Percentiles rank a stretch among this genome's conserved stretches.
Conservation (phyloP, 1,140 invertebrate genomes). For the Drosophila grimshawi region DNA sequence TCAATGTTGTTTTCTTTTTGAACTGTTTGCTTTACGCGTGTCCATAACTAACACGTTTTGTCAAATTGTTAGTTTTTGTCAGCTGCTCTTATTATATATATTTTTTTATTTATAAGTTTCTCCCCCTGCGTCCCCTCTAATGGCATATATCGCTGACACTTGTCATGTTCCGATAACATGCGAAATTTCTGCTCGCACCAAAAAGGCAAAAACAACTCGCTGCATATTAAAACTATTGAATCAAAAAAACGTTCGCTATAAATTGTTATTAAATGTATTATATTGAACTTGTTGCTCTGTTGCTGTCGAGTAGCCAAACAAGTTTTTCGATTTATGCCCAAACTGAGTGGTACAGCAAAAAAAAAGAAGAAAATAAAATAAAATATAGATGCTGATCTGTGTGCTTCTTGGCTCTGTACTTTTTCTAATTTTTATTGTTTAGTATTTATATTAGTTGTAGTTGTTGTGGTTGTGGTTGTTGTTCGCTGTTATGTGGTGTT, state of each 20-base stretch:
- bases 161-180: slow-evolving; percentile 78
- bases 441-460: slow-evolving; percentile 29
- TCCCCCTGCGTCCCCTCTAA: slow-evolving; percentile 4
- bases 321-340: slow-evolving; percentile 68
- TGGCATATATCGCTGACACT: slow-evolving; percentile 61
- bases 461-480: slow-evolving; percentile 36
- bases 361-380: slow-evolving; percentile 14
- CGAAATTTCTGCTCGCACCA: slow-evolving; percentile 65
- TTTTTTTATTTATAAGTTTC: slow-evolving; percentile 9
- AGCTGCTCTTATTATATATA: slow-evolving; percentile 28
- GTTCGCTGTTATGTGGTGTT: slow-evolving; percentile 22
- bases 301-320: slow-evolving; percentile 58
- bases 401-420: slow-evolving; percentile 30
- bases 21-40: slow-evolving; percentile 32
- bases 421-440: slow-evolving; percentile 39
- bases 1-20: slow-evolving; percentile 52
- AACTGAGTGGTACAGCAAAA: slow-evolving; percentile 24
- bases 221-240: slow-evolving; percentile 72
- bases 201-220: slow-evolving; percentile 74
- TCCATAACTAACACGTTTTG: slow-evolving; percentile 63
- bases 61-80: slow-evolving; percentile 51
- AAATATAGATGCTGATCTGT: slow-evolving; percentile 5
- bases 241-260: slow-evolving; percentile 59
- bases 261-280: slow-evolving; percentile 66
- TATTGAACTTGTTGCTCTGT: slow-evolving; percentile 34